Evolutionary conservation across 2,113 vertebrate genomes (phyloP).

Genomic region (Pantherophis guttatus): DNA sequence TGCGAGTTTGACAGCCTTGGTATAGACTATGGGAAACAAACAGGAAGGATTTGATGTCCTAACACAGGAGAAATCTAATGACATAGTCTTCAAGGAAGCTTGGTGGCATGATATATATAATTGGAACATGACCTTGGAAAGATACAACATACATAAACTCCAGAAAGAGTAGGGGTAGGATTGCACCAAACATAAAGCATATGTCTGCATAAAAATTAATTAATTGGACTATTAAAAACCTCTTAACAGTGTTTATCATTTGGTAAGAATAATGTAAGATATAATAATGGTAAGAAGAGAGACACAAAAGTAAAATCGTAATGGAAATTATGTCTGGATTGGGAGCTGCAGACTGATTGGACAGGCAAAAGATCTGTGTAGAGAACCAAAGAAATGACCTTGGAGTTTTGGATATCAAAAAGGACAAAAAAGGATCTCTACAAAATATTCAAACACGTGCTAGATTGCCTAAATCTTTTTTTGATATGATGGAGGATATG

Average conservation of each 20-base stretch:
- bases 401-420: not conserved
- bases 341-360: not conserved
- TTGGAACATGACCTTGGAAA: not conserved
- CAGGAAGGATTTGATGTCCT: not conserved
- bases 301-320: not conserved
- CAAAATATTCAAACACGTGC: too few relatives aligned
- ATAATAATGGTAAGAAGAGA: not conserved
- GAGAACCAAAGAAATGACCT: not conserved
- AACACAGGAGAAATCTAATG: not conserved
- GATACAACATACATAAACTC: not conserved
- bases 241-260: not conserved
- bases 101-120: not conserved
- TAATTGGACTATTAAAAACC: not conserved
- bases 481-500: too few relatives aligned
- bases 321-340: not conserved
- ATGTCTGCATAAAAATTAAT: not conserved
- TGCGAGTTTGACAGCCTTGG: too few relatives aligned
- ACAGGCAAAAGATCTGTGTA: not conserved
- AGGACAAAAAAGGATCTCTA: too few relatives aligned
- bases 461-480: too few relatives aligned
- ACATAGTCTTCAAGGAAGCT: not conserved
- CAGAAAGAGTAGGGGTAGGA: not conserved
- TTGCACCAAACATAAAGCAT: not conserved
- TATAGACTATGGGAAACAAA: not conserved
- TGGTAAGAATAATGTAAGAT: not conserved